Evolutionary conservation across 2,888 invertebrate species (phyloP).

Genomic region (Hydrotaea cyrtoneurina): DNA sequence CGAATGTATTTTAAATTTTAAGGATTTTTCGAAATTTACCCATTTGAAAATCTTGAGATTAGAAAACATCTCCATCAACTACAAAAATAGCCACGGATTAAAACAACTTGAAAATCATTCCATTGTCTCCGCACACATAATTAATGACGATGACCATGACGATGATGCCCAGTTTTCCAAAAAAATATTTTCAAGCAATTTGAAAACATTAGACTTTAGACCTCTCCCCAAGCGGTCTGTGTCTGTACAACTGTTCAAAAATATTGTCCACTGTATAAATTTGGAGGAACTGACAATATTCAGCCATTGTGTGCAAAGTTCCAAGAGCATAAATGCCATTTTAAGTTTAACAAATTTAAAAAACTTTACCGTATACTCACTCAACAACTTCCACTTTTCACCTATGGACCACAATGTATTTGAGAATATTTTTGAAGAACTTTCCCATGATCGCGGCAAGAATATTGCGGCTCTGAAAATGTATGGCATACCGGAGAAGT

Average conservation of each 20-base stretch:
- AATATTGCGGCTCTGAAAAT: not conserved
- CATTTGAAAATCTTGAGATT: conserved; percentile 12
- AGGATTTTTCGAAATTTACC: conserved; percentile 26
- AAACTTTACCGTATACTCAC: conserved; percentile 22
- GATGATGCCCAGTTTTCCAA: not conserved
- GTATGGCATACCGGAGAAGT: conserved; percentile 37
- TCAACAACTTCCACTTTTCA: conserved; percentile 23
- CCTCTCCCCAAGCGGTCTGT: not conserved
- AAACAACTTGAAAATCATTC: not conserved
- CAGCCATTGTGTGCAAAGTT: not conserved
- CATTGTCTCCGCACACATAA: not conserved
- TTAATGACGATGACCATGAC: not conserved
- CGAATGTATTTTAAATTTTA: not conserved
- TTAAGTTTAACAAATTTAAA: not conserved
- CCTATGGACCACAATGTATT: conserved; percentile 12
- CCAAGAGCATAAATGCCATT: not conserved
- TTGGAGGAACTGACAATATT: conserved; percentile 23
- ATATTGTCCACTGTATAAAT: not conserved
- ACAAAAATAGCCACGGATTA: not conserved
- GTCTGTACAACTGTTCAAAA: not conserved
- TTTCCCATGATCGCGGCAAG: not conserved
- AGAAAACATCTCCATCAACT: not conserved
- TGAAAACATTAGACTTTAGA: not conserved
- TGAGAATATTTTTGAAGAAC: conserved; percentile 9
- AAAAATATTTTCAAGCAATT: not conserved